A percentile compares a stretch with the other conserved stretches of the same genome.
phyloP scores from a whole-genome alignment of 2,888 invertebrate genomes.

The Omphaloscelis lunosa region DNA sequence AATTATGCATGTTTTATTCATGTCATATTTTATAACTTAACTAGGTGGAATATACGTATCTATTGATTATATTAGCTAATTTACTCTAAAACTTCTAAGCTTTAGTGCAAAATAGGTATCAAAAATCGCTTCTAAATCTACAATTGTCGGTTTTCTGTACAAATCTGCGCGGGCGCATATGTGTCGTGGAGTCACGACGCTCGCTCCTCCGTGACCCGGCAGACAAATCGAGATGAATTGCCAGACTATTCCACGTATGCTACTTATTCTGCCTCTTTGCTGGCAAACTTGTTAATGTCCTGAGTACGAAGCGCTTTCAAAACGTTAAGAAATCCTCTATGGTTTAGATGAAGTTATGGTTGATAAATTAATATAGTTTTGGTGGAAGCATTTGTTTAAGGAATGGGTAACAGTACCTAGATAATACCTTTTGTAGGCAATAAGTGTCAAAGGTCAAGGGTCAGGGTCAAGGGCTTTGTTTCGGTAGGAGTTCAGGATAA shows the following conservation, averaged over 20 bases:
- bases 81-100: neutral
- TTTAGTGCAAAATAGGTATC: constrained; percentile 17
- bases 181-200: constrained; percentile 82
- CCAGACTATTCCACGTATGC: constrained; percentile 74
- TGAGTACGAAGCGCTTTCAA: constrained; percentile 65
- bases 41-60: neutral
- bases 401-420: neutral
- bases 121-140: constrained; percentile 63
- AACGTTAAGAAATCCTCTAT: constrained; percentile 55
- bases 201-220: constrained; percentile 82
- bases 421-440: no score
- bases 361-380: neutral
- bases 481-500: no score
- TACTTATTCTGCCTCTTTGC: constrained; percentile 70
- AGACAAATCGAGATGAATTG: constrained; percentile 90
- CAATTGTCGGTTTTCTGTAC: constrained; percentile 61
- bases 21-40: neutral
- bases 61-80: no score
- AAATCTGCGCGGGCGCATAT: constrained; percentile 71
- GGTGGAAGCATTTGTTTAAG: neutral
- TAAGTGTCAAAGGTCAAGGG: no score
- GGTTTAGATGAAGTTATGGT: constrained; percentile 7
- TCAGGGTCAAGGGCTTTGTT: no score
- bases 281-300: constrained; percentile 72
- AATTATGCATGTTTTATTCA: neutral